phyloP scores from a whole-genome alignment of 2,113 vertebrate genomes.

The Ginglymostoma cirratum region DNA sequence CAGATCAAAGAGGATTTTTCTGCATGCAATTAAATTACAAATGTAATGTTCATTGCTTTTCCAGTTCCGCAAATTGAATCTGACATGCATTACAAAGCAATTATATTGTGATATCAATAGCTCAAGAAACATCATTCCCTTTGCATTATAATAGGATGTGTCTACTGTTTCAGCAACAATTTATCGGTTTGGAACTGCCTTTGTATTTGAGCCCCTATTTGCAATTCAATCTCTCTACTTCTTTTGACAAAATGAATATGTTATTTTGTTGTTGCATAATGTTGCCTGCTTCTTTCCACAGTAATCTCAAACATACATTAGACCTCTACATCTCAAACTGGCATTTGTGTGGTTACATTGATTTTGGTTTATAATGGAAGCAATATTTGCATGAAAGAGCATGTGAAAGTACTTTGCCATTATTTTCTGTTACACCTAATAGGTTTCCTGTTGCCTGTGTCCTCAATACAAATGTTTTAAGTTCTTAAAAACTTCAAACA shows the following conservation, averaged over 20 bases:
- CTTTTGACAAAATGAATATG: neutral
- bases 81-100: neutral
- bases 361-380: neutral
- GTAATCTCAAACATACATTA: neutral
- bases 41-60: conserved; percentile 7
- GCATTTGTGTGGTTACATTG: neutral
- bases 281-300: neutral
- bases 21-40: conserved; percentile 12
- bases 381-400: neutral
- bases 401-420: neutral
- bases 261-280: neutral
- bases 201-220: neutral
- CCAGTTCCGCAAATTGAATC: neutral
- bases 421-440: neutral
- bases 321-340: neutral
- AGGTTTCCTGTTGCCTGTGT: neutral
- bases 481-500: neutral
- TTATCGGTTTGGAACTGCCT: neutral
- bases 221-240: neutral
- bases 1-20: neutral
- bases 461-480: neutral
- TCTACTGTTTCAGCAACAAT: neutral
- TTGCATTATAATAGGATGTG: neutral
- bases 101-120: neutral
- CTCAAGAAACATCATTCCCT: neutral